Evolutionary conservation across 2,888 invertebrate genomes (phyloP).

Genomic region (Parnassius orleans): DNA sequence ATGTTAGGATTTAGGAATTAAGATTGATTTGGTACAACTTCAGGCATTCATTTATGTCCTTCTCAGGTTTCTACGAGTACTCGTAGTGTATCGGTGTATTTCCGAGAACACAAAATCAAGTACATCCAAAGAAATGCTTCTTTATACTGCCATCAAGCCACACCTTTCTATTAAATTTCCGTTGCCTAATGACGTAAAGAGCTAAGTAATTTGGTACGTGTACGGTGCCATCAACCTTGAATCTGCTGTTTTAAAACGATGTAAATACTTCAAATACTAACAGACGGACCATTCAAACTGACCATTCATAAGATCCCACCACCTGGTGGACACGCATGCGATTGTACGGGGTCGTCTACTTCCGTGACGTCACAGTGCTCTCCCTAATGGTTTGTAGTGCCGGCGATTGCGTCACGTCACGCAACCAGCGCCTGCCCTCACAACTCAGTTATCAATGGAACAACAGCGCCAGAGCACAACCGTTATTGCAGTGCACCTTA

Average conservation of each 20-base stretch:
- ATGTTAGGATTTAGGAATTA: not conserved
- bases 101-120: too few relatives aligned
- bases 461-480: not conserved
- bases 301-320: slow-evolving; percentile 16
- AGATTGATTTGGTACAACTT: not conserved
- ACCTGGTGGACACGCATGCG: slow-evolving; percentile 4
- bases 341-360: not conserved
- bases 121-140: too few relatives aligned
- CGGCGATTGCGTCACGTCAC: not conserved
- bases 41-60: not conserved
- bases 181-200: slow-evolving; percentile 1
- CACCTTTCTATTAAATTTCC: not conserved
- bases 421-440: slow-evolving; percentile 6
- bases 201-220: slow-evolving; percentile 9
- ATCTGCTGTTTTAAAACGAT: not conserved
- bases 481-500: not conserved
- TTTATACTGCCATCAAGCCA: not conserved
- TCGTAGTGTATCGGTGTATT: too few relatives aligned
- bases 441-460: slow-evolving; percentile 1
- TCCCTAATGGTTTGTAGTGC: not conserved
- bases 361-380: slow-evolving; percentile 13
- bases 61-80: not conserved
- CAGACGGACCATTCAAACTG: slow-evolving; percentile 1
- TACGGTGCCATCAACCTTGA: slow-evolving; percentile 8
- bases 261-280: slow-evolving; percentile 8